Conservation (phyloP, 2,888 invertebrate genomes). For the Lasioglossum vierecki region DNA sequence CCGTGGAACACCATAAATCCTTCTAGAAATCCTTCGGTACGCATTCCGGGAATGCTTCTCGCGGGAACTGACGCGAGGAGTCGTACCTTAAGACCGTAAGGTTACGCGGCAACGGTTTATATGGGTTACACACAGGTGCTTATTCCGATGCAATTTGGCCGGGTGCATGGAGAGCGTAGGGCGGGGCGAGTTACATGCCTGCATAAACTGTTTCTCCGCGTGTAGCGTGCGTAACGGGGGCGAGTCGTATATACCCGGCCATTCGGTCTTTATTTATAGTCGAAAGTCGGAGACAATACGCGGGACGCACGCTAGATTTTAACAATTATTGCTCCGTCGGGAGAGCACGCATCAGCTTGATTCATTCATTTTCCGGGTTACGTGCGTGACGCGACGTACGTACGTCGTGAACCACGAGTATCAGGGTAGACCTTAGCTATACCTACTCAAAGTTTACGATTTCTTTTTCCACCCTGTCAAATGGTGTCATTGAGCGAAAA, state of each 20-base stretch:
- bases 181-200: slow-evolving; percentile 34
- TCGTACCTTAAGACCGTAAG: slow-evolving; percentile 42
- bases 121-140: slow-evolving; percentile 45
- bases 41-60: slow-evolving; percentile 30
- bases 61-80: slow-evolving; percentile 24
- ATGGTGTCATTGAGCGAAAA: too few relatives aligned
- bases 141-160: slow-evolving; percentile 46
- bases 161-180: slow-evolving; percentile 35
- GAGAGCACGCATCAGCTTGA: neutral
- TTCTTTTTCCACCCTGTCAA: too few relatives aligned
- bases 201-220: slow-evolving; percentile 27
- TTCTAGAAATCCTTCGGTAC: slow-evolving; percentile 23
- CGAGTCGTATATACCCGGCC: slow-evolving; percentile 11
- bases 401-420: neutral
- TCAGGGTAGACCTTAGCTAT: too few relatives aligned
- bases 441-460: too few relatives aligned
- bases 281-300: slow-evolving; percentile 45
- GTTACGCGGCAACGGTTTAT: slow-evolving; percentile 16
- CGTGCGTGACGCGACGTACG: slow-evolving; percentile 4
- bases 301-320: slow-evolving; percentile 29
- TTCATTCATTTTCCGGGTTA: slow-evolving; percentile 3
- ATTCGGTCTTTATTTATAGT: slow-evolving; percentile 52
- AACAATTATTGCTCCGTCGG: slow-evolving; percentile 26
- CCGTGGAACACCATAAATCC: slow-evolving; percentile 22
- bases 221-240: slow-evolving; percentile 53